These are phyloP conservation scores for Gasterosteus nipponicus DNA, from an alignment of 2,113 vertebrate species.

Conservation along the genomic window DNA sequence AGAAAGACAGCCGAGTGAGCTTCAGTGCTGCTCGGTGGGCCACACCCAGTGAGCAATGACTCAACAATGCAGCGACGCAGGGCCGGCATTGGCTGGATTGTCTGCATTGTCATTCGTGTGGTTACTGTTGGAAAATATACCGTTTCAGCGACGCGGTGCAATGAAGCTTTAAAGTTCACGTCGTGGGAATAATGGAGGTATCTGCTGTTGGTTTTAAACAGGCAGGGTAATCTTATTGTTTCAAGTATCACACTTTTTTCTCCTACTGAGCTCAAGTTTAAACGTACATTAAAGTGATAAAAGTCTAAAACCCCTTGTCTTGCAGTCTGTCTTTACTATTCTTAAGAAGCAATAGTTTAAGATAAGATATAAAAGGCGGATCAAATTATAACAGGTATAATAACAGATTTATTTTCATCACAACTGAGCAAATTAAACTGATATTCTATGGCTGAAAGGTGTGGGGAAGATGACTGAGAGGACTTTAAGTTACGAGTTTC, in stretches of 20 bases:
- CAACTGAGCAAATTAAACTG: neutral
- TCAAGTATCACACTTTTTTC: neutral
- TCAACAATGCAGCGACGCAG: constrained; percentile 48
- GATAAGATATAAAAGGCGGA: no score
- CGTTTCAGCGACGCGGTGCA: neutral
- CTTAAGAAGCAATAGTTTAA: no score
- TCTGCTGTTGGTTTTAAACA: neutral
- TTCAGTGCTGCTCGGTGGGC: constrained; percentile 30
- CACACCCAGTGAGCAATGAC: constrained; percentile 71
- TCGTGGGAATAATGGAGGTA: neutral
- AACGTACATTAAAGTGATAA: neutral
- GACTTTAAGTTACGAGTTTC: neutral
- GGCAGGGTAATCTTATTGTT: neutral
- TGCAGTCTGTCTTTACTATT: no score
- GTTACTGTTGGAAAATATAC: neutral
- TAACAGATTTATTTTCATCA: neutral
- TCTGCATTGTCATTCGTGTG: neutral
- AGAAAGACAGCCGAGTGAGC: constrained; percentile 63
- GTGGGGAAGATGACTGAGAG: no score
- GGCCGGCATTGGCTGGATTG: neutral
- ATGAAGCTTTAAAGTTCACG: neutral
- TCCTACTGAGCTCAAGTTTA: neutral
- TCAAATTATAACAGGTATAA: neutral
- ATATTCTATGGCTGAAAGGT: neutral
- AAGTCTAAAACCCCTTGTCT: no score